Percentiles rank a stretch among this genome's conserved stretches.
These are phyloP conservation scores for Bradypus variegatus DNA, from an alignment of 2,797 vertebrate genomes.

Conservation along the genomic window DNA sequence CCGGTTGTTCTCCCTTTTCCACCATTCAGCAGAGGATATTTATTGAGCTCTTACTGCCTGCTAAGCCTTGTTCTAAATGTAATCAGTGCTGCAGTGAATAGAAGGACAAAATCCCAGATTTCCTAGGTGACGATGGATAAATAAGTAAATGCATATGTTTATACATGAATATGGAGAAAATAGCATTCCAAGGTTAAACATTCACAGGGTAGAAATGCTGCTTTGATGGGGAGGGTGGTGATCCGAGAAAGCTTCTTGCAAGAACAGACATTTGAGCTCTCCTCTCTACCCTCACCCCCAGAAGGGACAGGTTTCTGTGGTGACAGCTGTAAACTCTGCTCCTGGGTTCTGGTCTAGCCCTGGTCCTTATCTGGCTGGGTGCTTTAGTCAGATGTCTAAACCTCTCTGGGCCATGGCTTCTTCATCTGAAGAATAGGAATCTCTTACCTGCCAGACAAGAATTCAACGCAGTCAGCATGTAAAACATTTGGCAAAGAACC, in stretches of 20 bases:
- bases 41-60: background rate
- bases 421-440: background rate
- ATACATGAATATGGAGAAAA: background rate
- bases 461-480: background rate
- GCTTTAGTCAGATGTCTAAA: background rate
- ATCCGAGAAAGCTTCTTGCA: too few relatives aligned
- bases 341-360: background rate
- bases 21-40: background rate
- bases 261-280: background rate
- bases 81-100: background rate
- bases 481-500: background rate
- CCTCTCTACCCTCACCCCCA: background rate
- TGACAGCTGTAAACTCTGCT: background rate
- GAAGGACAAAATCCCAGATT: background rate
- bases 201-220: rapidly evolving
- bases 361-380: too few relatives aligned
- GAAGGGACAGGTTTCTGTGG: background rate
- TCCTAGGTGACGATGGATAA: rapidly evolving
- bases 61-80: too few relatives aligned
- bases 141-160: rapidly evolving
- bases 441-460: background rate
- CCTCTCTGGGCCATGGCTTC: background rate
- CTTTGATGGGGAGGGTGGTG: background rate
- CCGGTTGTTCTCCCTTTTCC: background rate
- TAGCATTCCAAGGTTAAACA: too few relatives aligned